phyloP scores from a whole-genome alignment of 2,888 invertebrate genomes.

The Stomorhina lunata region DNA sequence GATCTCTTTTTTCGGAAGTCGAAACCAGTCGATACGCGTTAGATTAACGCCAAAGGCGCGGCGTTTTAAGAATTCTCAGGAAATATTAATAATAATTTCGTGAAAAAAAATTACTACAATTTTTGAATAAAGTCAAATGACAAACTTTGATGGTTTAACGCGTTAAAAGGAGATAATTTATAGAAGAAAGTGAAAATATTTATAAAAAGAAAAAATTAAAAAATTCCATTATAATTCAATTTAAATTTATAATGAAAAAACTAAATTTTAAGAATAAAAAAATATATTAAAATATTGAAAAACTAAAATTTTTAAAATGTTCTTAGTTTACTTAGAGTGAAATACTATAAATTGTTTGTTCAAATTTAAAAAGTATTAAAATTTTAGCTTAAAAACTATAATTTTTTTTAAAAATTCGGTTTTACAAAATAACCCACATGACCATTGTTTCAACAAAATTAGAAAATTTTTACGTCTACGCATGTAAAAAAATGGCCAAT shows the following conservation, averaged over 20 bases:
- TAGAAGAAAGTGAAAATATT: neutral
- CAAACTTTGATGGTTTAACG: too few relatives aligned
- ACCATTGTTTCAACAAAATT: conserved; percentile 52
- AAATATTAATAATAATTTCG: too few relatives aligned
- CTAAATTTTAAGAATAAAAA: neutral
- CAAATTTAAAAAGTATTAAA: neutral
- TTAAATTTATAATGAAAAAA: neutral
- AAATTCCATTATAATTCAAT: neutral
- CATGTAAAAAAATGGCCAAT: conserved; percentile 57
- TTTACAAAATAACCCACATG: too few relatives aligned
- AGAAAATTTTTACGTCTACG: conserved; percentile 39
- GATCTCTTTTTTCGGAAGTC: too few relatives aligned
- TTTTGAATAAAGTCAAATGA: too few relatives aligned
- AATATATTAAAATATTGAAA: neutral
- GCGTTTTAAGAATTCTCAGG: too few relatives aligned
- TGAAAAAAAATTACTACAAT: too few relatives aligned
- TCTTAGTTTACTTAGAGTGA: too few relatives aligned
- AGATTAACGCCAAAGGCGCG: conserved; percentile 13
- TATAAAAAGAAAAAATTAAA: neutral
- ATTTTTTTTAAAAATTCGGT: too few relatives aligned
- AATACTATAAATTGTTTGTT: neutral
- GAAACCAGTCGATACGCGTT: neutral
- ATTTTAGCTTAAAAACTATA: neutral
- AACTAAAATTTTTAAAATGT: neutral
- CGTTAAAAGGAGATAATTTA: neutral